A percentile compares a stretch with the other conserved stretches of the same genome.
Evolutionary conservation across 2,888 invertebrate genomes (phyloP).

Genomic region (Sarcophaga variegata): DNA sequence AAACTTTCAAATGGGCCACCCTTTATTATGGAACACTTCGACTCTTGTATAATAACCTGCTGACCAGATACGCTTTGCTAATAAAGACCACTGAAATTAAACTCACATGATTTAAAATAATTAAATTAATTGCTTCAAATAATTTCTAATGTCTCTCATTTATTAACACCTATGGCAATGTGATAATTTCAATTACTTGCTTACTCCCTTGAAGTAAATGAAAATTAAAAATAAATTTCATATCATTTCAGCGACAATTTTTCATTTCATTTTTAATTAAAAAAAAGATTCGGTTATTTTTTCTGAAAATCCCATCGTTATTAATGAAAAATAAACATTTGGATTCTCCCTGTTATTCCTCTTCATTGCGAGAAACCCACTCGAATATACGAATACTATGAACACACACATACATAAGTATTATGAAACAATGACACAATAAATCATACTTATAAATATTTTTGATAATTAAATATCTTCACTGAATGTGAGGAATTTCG

Average conservation of each 20-base stretch:
- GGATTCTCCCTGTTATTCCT: background rate
- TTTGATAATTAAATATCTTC: constrained; percentile 1
- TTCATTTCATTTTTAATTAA: background rate
- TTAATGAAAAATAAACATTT: constrained; percentile 12
- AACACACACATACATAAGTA: background rate
- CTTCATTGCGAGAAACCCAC: background rate
- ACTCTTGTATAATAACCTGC: too few relatives aligned
- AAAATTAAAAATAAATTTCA: background rate
- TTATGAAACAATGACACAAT: constrained; percentile 11
- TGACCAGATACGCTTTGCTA: too few relatives aligned
- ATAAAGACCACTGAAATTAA: too few relatives aligned
- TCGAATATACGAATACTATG: background rate
- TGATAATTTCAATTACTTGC: too few relatives aligned
- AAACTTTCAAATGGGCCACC: too few relatives aligned
- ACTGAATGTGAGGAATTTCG: background rate
- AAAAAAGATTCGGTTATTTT: background rate
- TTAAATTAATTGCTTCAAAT: too few relatives aligned
- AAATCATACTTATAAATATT: constrained; percentile 16
- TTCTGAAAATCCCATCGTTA: background rate
- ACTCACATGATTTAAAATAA: too few relatives aligned
- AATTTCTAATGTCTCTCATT: too few relatives aligned
- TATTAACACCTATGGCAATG: too few relatives aligned
- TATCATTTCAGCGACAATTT: background rate
- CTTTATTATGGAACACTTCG: too few relatives aligned
- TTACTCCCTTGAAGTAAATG: too few relatives aligned